Conservation (phyloP, 2,113 vertebrate genomes). For the Triplophysa siluroides region DNA sequence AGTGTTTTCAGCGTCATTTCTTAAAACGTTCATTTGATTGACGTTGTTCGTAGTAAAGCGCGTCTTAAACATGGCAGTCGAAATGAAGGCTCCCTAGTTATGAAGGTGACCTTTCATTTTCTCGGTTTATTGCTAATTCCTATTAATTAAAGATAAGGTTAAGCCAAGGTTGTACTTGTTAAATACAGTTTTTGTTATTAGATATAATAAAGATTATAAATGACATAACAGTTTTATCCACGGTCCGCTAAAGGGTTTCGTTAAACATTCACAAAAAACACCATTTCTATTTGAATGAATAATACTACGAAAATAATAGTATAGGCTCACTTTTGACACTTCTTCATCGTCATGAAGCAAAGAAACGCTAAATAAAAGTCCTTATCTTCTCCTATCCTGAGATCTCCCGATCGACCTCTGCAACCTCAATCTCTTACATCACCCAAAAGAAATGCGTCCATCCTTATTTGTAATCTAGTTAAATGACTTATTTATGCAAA, state of each 20-base stretch:
- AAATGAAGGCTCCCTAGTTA: conserved; percentile 54
- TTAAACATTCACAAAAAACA: neutral
- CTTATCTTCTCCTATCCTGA: neutral
- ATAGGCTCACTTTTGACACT: no score
- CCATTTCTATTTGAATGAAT: neutral
- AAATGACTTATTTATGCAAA: conserved; percentile 86
- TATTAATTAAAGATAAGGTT: conserved; percentile 58
- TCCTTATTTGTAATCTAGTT: conserved; percentile 82
- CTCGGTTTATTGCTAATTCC: conserved; percentile 58
- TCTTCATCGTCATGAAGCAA: neutral
- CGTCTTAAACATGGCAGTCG: conserved; percentile 43
- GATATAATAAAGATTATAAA: conserved; percentile 36
- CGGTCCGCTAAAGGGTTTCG: neutral
- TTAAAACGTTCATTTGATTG: conserved; percentile 51
- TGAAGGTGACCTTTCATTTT: conserved; percentile 61
- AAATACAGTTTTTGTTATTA: conserved; percentile 42
- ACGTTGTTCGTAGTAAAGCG: conserved; percentile 50
- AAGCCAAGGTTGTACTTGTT: conserved; percentile 53
- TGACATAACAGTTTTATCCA: conserved; percentile 31
- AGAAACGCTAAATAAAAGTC: no score
- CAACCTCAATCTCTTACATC: conserved; percentile 35
- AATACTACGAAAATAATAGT: no score
- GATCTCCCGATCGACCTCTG: conserved; percentile 39
- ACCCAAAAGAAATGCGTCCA: conserved; percentile 65
- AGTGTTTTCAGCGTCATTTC: conserved; percentile 39